phyloP scores from a whole-genome alignment of 1,140 invertebrate species.

The Venturia canescens region DNA sequence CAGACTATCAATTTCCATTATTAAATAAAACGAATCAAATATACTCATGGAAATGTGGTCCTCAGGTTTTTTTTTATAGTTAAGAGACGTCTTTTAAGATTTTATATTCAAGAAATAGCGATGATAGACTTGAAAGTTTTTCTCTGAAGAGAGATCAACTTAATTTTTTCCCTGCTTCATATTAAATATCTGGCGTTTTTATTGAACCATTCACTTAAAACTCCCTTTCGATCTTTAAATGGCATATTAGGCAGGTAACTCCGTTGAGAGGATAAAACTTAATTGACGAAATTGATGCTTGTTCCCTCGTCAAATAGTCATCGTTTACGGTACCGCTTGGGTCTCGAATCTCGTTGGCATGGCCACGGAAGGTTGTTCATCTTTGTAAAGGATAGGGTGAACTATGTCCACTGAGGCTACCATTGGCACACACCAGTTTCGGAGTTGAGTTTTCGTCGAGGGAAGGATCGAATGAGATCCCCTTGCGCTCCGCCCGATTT shows the following conservation, averaged over 20 bases:
- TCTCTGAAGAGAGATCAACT: background rate
- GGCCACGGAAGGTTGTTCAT: background rate
- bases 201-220: background rate
- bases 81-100: too few species aligned
- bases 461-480: background rate
- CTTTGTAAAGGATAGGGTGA: conserved; percentile 5
- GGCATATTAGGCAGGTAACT: conserved; percentile 12
- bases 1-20: too few species aligned
- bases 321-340: background rate
- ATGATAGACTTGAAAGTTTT: background rate
- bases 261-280: conserved; percentile 39
- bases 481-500: background rate
- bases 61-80: too few species aligned
- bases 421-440: background rate
- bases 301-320: conserved; percentile 9
- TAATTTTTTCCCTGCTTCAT: too few species aligned
- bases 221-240: background rate
- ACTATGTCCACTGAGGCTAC: background rate
- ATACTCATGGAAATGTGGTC: too few species aligned
- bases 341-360: background rate
- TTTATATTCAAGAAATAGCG: background rate
- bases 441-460: conserved; percentile 1
- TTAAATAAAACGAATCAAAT: too few species aligned
- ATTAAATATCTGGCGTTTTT: too few species aligned
- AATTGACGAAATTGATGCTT: conserved; percentile 30